Evolutionary conservation across 2,888 invertebrate genomes (phyloP).

Genomic region (Calephelis perditalis): DNA sequence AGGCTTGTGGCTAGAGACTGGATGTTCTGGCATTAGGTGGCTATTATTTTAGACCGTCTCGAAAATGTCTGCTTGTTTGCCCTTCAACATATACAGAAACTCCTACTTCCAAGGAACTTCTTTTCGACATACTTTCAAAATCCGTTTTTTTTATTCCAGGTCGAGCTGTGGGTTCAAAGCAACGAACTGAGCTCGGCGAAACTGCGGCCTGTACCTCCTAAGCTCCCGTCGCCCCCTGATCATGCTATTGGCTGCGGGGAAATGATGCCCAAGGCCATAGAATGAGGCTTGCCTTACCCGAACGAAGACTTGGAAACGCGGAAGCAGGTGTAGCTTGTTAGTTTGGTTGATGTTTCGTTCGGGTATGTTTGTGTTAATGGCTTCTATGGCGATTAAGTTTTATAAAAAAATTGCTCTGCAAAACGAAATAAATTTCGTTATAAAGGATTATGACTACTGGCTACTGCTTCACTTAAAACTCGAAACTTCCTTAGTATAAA

Average conservation of each 20-base stretch:
- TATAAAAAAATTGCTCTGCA: constrained; percentile 6
- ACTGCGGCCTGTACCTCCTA: constrained; percentile 44
- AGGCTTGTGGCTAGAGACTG: too few species aligned
- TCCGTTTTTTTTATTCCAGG: constrained; percentile 43
- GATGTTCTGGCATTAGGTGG: too few species aligned
- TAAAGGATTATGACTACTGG: too few species aligned
- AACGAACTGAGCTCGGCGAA: constrained; percentile 70
- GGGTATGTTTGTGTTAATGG: constrained; percentile 23
- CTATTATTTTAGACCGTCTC: too few species aligned
- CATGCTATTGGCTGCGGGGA: constrained; percentile 56
- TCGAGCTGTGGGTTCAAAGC: constrained; percentile 73
- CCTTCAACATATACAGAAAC: not conserved
- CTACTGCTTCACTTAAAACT: not conserved
- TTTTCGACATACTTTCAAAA: not conserved
- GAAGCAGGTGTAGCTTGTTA: constrained; percentile 36
- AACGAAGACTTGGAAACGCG: constrained; percentile 42
- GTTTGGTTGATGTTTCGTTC: constrained; percentile 30
- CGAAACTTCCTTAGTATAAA: too few species aligned
- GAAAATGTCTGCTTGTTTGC: too few species aligned
- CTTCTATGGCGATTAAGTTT: constrained; percentile 25
- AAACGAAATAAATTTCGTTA: too few species aligned
- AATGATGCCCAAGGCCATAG: constrained; percentile 43
- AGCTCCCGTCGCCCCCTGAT: constrained; percentile 37
- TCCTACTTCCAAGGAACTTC: too few species aligned
- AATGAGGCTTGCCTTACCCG: constrained; percentile 52